Percentiles rank a stretch among this genome's conserved stretches.
Conservation (phyloP, 1,140 invertebrate species). For the Pogonomyrmex californicus region DNA sequence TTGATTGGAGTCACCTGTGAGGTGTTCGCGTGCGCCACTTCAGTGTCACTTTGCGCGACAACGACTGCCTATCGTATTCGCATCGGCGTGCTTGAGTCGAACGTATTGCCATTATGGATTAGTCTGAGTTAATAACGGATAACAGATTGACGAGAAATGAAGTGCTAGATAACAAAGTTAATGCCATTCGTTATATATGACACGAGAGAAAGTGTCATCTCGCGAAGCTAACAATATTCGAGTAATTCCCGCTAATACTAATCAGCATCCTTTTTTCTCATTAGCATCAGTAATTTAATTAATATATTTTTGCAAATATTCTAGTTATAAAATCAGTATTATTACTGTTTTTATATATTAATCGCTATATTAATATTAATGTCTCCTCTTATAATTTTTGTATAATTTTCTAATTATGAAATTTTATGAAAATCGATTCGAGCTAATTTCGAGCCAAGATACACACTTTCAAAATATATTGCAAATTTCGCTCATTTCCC, state of each 20-base stretch:
- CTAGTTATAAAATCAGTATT: background rate
- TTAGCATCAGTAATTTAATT: background rate
- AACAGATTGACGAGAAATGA: slow-evolving; percentile 25
- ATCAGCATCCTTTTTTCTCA: background rate
- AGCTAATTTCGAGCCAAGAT: background rate
- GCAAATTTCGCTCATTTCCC: background rate
- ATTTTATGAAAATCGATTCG: background rate
- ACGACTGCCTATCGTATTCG: background rate
- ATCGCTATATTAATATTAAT: background rate
- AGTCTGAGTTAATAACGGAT: background rate
- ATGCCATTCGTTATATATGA: background rate
- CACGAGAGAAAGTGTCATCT: background rate
- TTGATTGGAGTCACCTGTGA: slow-evolving; percentile 47
- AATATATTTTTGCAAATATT: background rate
- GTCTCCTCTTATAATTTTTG: background rate
- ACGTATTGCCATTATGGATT: slow-evolving; percentile 50
- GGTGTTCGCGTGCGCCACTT: slow-evolving; percentile 59
- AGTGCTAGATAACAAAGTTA: background rate
- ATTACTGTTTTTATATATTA: background rate
- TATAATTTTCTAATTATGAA: background rate
- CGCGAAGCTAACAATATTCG: background rate
- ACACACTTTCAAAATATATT: background rate
- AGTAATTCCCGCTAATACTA: background rate
- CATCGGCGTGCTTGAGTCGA: background rate
- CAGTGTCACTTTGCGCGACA: slow-evolving; percentile 32